Evolutionary conservation across 2,888 invertebrate species (phyloP).

Genomic region (Campaea margaritaria): DNA sequence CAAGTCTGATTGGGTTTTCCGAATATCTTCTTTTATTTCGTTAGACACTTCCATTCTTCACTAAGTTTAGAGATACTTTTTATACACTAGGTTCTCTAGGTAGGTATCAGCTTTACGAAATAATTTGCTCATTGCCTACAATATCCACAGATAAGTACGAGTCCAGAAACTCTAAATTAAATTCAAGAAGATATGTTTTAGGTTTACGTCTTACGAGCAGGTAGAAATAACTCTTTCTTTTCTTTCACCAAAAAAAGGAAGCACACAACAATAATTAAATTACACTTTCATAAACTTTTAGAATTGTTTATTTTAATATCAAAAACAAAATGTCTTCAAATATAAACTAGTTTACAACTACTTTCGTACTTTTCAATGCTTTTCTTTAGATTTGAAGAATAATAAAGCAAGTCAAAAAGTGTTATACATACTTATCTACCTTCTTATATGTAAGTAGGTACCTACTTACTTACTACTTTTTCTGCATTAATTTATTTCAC

Average conservation of each 20-base stretch:
- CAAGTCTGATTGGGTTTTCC: constrained; percentile 85
- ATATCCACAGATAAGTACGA: neutral
- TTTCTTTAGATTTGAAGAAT: constrained; percentile 2
- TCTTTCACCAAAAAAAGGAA: constrained; percentile 15
- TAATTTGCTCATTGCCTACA: neutral
- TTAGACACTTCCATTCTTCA: constrained; percentile 85
- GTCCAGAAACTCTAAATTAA: neutral
- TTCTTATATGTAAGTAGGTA: no score
- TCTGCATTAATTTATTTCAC: neutral
- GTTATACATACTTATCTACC: no score
- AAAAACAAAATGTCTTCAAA: no score
- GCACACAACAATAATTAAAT: constrained; percentile 2
- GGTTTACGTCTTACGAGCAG: constrained; percentile 7
- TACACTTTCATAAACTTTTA: constrained; percentile 26
- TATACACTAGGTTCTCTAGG: no score
- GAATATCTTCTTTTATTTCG: constrained; percentile 86
- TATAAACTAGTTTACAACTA: neutral
- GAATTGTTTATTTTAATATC: neutral
- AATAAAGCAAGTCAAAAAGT: no score
- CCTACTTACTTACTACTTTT: neutral
- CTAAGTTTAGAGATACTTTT: neutral
- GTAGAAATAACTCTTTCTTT: constrained; percentile 17
- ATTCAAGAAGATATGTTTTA: constrained; percentile 32
- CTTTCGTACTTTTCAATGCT: constrained; percentile 5
- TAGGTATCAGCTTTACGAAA: no score